Percentiles rank a stretch among this genome's conserved stretches.
Conservation (phyloP, 2,797 vertebrate species). For the Hydrocynus forskahlii region DNA sequence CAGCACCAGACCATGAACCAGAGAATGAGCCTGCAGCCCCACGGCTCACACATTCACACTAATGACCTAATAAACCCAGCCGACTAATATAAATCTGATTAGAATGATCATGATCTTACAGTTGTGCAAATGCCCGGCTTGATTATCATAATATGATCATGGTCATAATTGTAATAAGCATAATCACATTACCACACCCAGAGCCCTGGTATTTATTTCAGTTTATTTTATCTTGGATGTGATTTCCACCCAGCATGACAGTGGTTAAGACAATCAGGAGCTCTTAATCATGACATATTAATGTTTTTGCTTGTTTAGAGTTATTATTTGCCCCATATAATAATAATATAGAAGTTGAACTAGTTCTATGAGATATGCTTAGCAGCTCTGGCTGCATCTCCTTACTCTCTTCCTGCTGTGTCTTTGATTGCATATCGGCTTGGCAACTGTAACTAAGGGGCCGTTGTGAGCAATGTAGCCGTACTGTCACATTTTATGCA, state of each 20-base stretch:
- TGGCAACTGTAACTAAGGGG: too few species aligned
- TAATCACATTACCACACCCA: not conserved
- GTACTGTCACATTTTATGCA: too few species aligned
- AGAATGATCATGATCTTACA: not conserved
- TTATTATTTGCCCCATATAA: too few species aligned
- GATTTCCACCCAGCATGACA: not conserved
- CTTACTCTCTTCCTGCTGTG: too few species aligned
- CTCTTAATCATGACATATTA: not conserved
- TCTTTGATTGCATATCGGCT: too few species aligned
- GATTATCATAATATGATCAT: not conserved
- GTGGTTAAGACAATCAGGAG: not conserved
- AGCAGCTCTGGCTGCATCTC: too few species aligned
- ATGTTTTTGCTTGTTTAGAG: too few species aligned
- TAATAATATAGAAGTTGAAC: too few species aligned
- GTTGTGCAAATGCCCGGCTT: not conserved
- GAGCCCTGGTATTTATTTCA: not conserved
- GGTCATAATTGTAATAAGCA: not conserved
- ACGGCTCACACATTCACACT: not conserved
- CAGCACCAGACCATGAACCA: not conserved
- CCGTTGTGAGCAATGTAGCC: too few species aligned
- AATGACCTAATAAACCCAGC: not conserved
- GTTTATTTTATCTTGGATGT: not conserved
- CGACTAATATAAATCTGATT: constrained; percentile 13
- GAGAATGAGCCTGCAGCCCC: not conserved
- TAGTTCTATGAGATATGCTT: too few species aligned